phyloP scores from a whole-genome alignment of 2,797 vertebrate genomes.

The Anabas testudineus region DNA sequence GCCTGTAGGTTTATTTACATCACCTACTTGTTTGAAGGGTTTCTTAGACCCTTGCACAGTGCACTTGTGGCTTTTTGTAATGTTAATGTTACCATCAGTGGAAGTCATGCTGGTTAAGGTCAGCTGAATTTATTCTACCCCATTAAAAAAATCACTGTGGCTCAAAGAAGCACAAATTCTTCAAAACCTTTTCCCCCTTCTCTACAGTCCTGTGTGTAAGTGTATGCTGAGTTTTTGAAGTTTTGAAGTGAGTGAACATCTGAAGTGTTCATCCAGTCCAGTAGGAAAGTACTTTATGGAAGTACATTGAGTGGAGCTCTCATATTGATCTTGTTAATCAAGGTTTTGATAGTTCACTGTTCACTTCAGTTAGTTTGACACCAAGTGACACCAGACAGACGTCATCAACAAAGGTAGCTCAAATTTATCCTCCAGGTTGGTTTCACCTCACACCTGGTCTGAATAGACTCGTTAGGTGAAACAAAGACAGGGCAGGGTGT shows the following conservation, averaged over 20 bases:
- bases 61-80: constrained; percentile 22
- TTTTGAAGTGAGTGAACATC: constrained; percentile 17
- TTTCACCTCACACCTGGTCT: too few relatives aligned
- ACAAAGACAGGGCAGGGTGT: too few relatives aligned
- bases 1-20: background rate
- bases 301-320: constrained; percentile 11
- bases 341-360: constrained; percentile 9
- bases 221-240: constrained; percentile 3
- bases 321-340: constrained; percentile 31
- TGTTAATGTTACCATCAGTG: constrained; percentile 19
- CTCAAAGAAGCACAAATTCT: constrained; percentile 15
- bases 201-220: background rate
- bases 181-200: constrained; percentile 1
- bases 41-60: constrained; percentile 20
- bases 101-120: constrained; percentile 24
- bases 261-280: constrained; percentile 25
- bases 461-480: too few relatives aligned
- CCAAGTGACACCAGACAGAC: too few relatives aligned
- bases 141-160: constrained; percentile 14
- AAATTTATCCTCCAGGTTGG: too few relatives aligned
- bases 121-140: constrained; percentile 20
- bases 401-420: too few relatives aligned
- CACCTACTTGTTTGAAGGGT: constrained; percentile 7
- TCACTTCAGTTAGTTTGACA: constrained; percentile 9
- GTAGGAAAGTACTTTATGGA: constrained; percentile 3